These are phyloP conservation scores for Diploptera punctata DNA, from an alignment of 2,888 invertebrate genomes.

Conservation along the genomic window DNA sequence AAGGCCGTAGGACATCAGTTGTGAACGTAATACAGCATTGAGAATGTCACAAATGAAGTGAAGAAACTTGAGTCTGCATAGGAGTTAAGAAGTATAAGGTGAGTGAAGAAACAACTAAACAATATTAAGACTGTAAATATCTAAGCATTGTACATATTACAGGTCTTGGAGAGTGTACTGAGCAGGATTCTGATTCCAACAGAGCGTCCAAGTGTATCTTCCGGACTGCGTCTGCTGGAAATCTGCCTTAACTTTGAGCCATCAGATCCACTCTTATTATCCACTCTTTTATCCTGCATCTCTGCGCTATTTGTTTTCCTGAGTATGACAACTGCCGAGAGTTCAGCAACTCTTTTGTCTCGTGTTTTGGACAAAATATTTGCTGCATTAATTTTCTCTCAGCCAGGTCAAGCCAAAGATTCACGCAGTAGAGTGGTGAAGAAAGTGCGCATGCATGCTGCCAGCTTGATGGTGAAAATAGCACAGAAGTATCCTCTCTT, in stretches of 20 bases:
- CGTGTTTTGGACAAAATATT: constrained; percentile 90
- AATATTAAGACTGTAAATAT: background rate
- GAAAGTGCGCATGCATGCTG: constrained; percentile 88
- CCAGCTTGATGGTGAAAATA: constrained; percentile 87
- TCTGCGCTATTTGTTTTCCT: constrained; percentile 92
- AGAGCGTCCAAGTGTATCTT: constrained; percentile 76
- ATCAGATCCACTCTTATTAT: constrained; percentile 80
- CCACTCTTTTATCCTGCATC: constrained; percentile 87
- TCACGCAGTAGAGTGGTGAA: constrained; percentile 77
- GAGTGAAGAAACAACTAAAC: too few relatives aligned
- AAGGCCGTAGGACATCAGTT: too few relatives aligned
- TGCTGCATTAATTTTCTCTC: constrained; percentile 77
- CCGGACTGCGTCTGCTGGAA: constrained; percentile 79
- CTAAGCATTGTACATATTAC: constrained; percentile 46
- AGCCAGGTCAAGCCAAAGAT: constrained; percentile 69
- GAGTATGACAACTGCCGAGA: constrained; percentile 75
- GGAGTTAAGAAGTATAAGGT: too few relatives aligned
- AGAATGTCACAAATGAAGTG: too few relatives aligned
- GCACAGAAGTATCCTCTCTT: constrained; percentile 87
- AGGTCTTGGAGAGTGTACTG: constrained; percentile 82
- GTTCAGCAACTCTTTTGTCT: constrained; percentile 64
- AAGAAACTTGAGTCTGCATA: too few relatives aligned
- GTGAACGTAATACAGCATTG: too few relatives aligned
- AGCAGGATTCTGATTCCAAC: constrained; percentile 72
- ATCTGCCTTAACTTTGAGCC: constrained; percentile 79